Conservation (phyloP, 2,113 vertebrate genomes). For the Terrapene triunguis region DNA sequence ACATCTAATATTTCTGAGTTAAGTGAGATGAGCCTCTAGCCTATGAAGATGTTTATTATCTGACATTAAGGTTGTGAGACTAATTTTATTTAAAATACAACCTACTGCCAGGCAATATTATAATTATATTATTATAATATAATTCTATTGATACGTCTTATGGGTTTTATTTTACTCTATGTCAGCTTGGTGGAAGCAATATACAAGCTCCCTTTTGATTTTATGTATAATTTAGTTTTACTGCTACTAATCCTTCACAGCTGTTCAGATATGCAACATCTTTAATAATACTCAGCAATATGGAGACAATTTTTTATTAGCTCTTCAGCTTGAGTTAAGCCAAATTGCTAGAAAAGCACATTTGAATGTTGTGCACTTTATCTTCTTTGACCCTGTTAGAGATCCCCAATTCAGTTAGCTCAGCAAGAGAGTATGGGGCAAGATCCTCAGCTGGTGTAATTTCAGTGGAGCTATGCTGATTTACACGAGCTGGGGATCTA, state of each 20-base stretch:
- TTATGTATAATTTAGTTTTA: constrained; percentile 2
- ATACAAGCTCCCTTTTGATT: not conserved
- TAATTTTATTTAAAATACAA: constrained; percentile 57
- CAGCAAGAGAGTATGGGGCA: rapidly evolving
- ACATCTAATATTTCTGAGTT: constrained; percentile 26
- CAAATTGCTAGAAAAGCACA: not conserved
- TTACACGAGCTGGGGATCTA: rapidly evolving
- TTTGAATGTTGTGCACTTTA: not conserved
- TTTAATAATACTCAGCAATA: not conserved
- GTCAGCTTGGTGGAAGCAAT: not conserved
- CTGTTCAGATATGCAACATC: not conserved
- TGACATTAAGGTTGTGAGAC: constrained; percentile 17
- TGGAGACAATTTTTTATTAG: not conserved
- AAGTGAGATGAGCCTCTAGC: constrained; percentile 19
- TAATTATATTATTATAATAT: not conserved
- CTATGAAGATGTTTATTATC: constrained; percentile 45
- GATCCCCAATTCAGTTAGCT: rapidly evolving
- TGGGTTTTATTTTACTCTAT: constrained; percentile 27
- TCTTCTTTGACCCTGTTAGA: not conserved
- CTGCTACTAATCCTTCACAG: not conserved
- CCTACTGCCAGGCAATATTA: not conserved
- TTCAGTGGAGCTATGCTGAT: not conserved
- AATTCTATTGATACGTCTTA: not conserved
- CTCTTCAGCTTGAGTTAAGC: not conserved
- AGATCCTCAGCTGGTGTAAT: rapidly evolving